Conservation (phyloP, 2,797 vertebrate genomes). For the Urosaurus nigricauda region DNA sequence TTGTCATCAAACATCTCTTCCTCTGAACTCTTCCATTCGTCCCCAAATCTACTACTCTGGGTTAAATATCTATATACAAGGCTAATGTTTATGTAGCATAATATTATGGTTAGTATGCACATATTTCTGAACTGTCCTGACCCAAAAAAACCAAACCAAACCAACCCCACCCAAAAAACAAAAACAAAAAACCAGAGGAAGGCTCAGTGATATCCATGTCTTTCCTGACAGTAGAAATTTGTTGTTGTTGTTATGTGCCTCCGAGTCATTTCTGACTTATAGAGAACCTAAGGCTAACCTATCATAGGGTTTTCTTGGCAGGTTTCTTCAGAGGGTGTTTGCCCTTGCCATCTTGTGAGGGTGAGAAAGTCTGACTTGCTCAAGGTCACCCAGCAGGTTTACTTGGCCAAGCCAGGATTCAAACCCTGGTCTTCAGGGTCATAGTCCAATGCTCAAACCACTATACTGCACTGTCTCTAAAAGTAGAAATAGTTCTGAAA, state of each 20-base stretch:
- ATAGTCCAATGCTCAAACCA: no score
- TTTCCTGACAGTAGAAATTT: not conserved
- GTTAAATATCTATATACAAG: not conserved
- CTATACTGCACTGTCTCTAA: not conserved
- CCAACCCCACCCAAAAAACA: not conserved
- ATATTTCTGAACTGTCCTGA: not conserved
- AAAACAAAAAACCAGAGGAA: not conserved
- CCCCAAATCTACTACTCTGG: not conserved
- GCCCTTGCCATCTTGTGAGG: no score
- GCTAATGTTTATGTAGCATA: not conserved
- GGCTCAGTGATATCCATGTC: no score
- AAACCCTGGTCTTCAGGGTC: no score
- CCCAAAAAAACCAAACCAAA: not conserved
- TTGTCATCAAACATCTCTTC: constrained; percentile 20
- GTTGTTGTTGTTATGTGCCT: no score
- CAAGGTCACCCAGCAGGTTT: no score
- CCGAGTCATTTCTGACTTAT: no score
- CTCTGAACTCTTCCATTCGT: not conserved
- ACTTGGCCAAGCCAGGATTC: no score
- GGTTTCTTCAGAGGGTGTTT: no score
- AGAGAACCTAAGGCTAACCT: no score
- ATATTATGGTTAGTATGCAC: not conserved
- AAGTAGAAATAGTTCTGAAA: not conserved
- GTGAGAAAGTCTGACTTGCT: no score
- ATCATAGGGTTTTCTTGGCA: no score